phyloP scores from a whole-genome alignment of 2,888 invertebrate species.

The Agrochola circellaris region DNA sequence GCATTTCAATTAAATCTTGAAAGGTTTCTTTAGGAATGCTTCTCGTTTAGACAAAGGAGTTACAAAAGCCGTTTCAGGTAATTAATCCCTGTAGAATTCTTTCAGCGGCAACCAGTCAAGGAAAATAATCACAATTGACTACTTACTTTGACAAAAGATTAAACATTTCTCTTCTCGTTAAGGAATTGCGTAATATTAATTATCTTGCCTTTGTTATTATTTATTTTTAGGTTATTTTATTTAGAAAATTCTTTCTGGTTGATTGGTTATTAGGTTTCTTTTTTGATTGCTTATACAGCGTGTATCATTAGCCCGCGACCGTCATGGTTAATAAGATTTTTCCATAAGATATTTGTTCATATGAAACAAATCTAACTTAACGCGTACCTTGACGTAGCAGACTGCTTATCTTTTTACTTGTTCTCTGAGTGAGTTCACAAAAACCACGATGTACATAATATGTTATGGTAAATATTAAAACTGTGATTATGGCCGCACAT shows the following conservation, averaged over 20 bases:
- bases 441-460: too few species aligned
- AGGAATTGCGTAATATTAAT: conserved; percentile 60
- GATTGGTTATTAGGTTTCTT: conserved; percentile 10
- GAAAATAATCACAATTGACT: conserved; percentile 78
- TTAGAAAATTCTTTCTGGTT: conserved; percentile 17
- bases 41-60: conserved; percentile 81
- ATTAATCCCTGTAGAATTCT: conserved; percentile 86
- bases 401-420: too few species aligned
- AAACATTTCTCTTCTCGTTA: conserved; percentile 69
- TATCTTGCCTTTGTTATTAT: conserved; percentile 42
- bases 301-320: background rate
- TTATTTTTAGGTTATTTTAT: conserved; percentile 33
- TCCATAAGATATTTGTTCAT: too few species aligned
- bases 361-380: too few species aligned
- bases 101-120: conserved; percentile 76
- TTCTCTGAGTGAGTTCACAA: too few species aligned
- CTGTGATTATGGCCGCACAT: too few species aligned
- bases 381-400: too few species aligned
- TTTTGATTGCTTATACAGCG: background rate
- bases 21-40: conserved; percentile 80
- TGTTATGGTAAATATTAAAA: too few species aligned
- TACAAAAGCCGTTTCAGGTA: conserved; percentile 83
- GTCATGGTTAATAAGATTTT: too few species aligned
- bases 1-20: conserved; percentile 84
- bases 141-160: conserved; percentile 73